phyloP scores from a whole-genome alignment of 2,797 vertebrate genomes.

The Hipposideros larvatus region DNA sequence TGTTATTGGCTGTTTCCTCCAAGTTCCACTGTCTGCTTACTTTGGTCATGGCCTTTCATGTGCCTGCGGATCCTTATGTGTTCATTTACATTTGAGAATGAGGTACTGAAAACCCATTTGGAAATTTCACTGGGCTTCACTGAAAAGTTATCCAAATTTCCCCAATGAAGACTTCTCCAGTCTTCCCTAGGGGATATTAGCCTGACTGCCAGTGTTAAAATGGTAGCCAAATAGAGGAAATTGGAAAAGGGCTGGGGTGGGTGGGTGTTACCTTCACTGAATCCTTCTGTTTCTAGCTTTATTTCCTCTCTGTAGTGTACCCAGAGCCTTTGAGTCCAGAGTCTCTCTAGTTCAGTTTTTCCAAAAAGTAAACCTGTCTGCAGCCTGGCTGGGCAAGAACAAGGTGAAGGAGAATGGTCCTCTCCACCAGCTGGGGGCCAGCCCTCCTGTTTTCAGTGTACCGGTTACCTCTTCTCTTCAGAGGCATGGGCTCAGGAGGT shows the following conservation, averaged over 20 bases:
- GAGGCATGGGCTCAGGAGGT: not conserved
- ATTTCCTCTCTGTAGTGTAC: not conserved
- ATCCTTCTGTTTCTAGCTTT: not conserved
- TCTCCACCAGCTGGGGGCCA: not conserved
- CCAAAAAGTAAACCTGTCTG: not conserved
- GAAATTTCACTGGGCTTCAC: not conserved
- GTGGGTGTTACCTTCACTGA: not conserved
- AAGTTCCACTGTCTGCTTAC: not conserved
- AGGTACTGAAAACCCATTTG: not conserved
- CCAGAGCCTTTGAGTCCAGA: not conserved
- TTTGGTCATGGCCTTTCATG: not conserved
- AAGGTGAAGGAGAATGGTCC: not conserved
- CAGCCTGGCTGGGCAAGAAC: not conserved
- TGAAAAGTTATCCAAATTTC: slow-evolving; percentile 25
- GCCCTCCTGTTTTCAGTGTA: not conserved
- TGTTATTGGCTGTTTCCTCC: not conserved
- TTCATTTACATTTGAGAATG: slow-evolving; percentile 33
- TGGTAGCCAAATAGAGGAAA: not conserved
- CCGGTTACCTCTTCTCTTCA: not conserved
- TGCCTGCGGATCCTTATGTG: not conserved
- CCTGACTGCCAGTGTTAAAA: not conserved
- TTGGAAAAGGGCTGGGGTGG: not conserved
- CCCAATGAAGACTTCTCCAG: slow-evolving; percentile 6
- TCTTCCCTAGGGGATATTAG: not conserved
- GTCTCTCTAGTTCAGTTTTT: not conserved